Evolutionary conservation across 1,140 invertebrate genomes (phyloP), one percentile per base, ranked within the genome.

Genomic region (Teleogryllus occipitalis): DNA sequence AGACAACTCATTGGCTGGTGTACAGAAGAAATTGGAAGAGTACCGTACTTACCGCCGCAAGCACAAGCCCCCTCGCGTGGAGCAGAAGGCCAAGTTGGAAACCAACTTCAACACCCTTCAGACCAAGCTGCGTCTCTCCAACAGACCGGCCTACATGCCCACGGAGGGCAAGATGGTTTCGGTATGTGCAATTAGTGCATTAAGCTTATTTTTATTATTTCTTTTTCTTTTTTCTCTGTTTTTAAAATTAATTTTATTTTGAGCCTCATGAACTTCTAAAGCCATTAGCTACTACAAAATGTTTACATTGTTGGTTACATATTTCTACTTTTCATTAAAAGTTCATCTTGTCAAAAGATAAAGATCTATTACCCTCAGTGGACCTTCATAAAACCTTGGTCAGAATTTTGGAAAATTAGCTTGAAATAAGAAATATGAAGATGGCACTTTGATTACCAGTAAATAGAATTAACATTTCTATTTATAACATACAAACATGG

Each of bases 81-180:
- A 99, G 87, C 97, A 99, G 87, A 99, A 99, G 86, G 98, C 96
- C 82, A 96, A 97, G 86, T 90, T 99, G 82, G 98, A 99, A 89
- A 99, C 97, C 81, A 98, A 98, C 88, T 99, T 99, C 90, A 99
- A 99, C 88, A 99, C 98, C 76, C 89, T 99, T 82, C 98, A 99
- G 88, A 99, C 98, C 54, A 97, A 98, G 85, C 89, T 99, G 83
- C 92, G 97, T 83, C 90, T 99, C 48, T 98, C 96, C 84, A 99
- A 99, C 88, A 90, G 98, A 84, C 98, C 98, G 54, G 97, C 98
- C 75, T 99, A 99, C 86, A 94, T 99, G 92, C 98, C 98, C 76
- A 98, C 97, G 75, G 98, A 99, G 88, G 98, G 98, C 83, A 99
- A 99, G 88, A 96, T 98, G 91, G 96, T 99, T 81, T 96, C 95